Evolutionary conservation across 1,140 invertebrate species (phyloP).

Genomic region (Drosophila lini): DNA sequence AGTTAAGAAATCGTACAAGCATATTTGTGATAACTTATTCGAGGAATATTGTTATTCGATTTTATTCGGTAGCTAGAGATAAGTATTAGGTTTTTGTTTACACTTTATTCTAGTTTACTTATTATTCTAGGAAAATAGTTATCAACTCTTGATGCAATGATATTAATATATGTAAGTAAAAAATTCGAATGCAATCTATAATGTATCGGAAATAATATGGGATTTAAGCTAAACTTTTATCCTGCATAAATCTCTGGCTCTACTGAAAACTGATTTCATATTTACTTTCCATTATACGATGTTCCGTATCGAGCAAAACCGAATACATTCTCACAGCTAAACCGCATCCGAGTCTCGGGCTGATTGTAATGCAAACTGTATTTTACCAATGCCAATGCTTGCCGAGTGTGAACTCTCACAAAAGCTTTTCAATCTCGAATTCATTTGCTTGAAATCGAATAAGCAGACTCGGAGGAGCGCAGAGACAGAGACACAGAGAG

Average conservation of each 20-base stretch:
- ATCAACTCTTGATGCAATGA: too few relatives aligned
- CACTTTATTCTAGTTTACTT: too few relatives aligned
- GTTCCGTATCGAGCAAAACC: conserved; percentile 1
- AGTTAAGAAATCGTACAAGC: not conserved
- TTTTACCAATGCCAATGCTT: conserved; percentile 26
- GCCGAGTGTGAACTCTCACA: conserved; percentile 43
- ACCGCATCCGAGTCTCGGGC: conserved; percentile 28
- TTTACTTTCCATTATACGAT: conserved; percentile 6
- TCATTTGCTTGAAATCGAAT: conserved; percentile 52
- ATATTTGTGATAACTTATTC: not conserved
- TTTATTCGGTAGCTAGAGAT: too few relatives aligned
- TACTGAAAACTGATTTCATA: conserved; percentile 5
- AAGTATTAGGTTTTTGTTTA: too few relatives aligned
- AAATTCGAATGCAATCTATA: not conserved
- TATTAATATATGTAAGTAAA: too few relatives aligned
- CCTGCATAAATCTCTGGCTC: not conserved
- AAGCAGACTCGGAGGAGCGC: conserved; percentile 22
- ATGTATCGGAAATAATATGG: not conserved
- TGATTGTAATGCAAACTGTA: conserved; percentile 53
- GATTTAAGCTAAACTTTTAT: not conserved
- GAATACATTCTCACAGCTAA: conserved; percentile 25
- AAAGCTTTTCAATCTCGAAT: conserved; percentile 54
- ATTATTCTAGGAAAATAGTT: too few relatives aligned
- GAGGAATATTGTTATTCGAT: not conserved
- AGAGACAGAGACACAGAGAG: conserved; percentile 7